A percentile compares a stretch with the other conserved stretches of the same genome.
Conservation (phyloP, 2,113 vertebrate species). For the Clarias macrocephalus region DNA sequence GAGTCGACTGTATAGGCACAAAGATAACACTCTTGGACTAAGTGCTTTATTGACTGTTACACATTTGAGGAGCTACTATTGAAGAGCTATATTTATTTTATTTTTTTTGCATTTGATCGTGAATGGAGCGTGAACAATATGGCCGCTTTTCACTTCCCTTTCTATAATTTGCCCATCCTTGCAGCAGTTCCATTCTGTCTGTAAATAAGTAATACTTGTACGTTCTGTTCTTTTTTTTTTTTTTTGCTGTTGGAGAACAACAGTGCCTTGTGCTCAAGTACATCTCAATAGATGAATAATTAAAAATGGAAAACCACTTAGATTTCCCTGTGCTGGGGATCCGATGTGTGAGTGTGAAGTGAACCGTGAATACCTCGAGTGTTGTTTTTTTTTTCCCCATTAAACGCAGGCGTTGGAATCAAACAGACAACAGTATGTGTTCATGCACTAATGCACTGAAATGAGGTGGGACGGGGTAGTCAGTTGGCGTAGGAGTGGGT, state of each 20-base stretch:
- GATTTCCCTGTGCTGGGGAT: conserved; percentile 63
- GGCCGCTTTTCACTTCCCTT: not conserved
- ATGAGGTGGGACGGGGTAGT: conserved; percentile 53
- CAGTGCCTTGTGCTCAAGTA: conserved; percentile 37
- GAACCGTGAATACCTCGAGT: conserved; percentile 76
- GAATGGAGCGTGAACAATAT: not conserved
- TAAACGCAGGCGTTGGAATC: conserved; percentile 74
- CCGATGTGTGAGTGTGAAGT: conserved; percentile 66
- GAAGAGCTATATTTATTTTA: conserved; percentile 65
- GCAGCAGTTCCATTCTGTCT: not conserved
- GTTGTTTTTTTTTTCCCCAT: conserved; percentile 53
- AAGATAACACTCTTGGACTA: conserved; percentile 32
- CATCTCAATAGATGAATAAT: conserved; percentile 54
- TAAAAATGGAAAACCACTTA: conserved; percentile 70
- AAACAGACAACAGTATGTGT: conserved; percentile 65
- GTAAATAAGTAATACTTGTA: conserved; percentile 21
- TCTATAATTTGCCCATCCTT: not conserved
- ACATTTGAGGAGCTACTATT: conserved; percentile 48
- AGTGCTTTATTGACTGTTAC: conserved; percentile 32
- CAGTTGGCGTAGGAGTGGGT: conserved; percentile 26
- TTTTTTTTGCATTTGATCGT: not conserved
- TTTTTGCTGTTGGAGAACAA: conserved; percentile 24
- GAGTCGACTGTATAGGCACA: conserved; percentile 81
- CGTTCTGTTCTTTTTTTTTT: not conserved
- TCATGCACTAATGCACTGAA: conserved; percentile 67